Evolutionary conservation across 2,797 vertebrate genomes (phyloP), one percentile per base, ranked within the genome.

Genomic region (Helarctos malayanus): DNA sequence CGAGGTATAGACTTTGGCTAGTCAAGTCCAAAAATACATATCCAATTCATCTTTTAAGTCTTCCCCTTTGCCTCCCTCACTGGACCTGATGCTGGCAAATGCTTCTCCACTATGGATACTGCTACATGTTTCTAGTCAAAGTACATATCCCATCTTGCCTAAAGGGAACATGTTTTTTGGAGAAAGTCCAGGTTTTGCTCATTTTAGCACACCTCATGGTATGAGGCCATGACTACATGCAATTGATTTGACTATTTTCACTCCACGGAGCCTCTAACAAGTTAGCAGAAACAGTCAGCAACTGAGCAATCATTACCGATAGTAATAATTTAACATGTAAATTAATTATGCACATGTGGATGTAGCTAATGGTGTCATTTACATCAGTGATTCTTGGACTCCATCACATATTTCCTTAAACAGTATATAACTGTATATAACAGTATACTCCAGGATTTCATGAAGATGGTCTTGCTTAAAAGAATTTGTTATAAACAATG

Each of bases 241-340:
- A 75, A 84, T 41, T 93, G 18, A 38, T 57, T 71, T 75, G 56
- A 92, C 29, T 47, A 87, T 82, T 95, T 84, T 87, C 89, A 73
- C 19, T 80, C 7, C 13, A 25, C 29, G 27, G 45, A 94, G 25
- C 3, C 35, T 75, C 68, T 85, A 93, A 61, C 7, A 75, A 89
- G 54, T 91, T 89, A 81, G 13, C 47, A 88, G 23, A 35, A 78
- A 73, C 18, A 88, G 71, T 81, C 59, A 80, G 32, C 59, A 96
- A 45, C 10, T 57, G 19, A 29, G 21, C 13, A 92, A 21, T 63
- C 52, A 68, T 83, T 86, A 63, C 18, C 10, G 59, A 41, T 10
- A 52, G 18, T 32, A 54, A 88, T 54, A 56, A 94, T 81, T 71
- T 71, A 81, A 78, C 54, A 57, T 12, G 61, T 63, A 91, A 91